Conservation (phyloP, 2,888 invertebrate species). For the Drosophila ezoana region DNA sequence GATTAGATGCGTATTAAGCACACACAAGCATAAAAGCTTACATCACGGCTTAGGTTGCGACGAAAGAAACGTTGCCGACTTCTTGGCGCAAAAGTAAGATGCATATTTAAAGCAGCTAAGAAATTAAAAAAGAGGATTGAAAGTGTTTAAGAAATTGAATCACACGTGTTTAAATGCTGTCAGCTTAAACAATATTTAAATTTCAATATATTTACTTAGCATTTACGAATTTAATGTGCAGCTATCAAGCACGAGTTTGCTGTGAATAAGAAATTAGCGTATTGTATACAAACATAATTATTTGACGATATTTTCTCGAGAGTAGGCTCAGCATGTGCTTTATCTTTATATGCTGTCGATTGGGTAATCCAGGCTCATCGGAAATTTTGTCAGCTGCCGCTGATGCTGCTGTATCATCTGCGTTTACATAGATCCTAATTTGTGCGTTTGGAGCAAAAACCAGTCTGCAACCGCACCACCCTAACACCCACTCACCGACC, state of each 20-base stretch:
- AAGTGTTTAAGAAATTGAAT: neutral
- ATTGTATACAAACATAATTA: no score
- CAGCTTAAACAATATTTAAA: no score
- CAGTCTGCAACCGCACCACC: slow-evolving; percentile 4
- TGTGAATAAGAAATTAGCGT: no score
- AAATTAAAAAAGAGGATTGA: neutral
- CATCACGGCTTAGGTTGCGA: slow-evolving; percentile 24
- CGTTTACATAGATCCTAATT: slow-evolving; percentile 34
- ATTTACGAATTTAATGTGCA: no score
- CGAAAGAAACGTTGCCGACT: slow-evolving; percentile 35
- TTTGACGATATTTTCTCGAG: neutral
- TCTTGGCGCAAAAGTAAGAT: slow-evolving; percentile 5
- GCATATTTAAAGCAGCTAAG: neutral
- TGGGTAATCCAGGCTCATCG: neutral
- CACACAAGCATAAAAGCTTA: slow-evolving; percentile 41
- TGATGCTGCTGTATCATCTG: slow-evolving; percentile 35
- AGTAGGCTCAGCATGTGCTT: neutral
- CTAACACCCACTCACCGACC: slow-evolving; percentile 11
- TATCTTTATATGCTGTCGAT: slow-evolving; percentile 14
- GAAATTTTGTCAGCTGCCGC: slow-evolving; percentile 12
- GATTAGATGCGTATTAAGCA: slow-evolving; percentile 54
- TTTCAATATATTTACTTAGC: no score
- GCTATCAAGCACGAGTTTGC: no score
- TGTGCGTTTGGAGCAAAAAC: slow-evolving; percentile 27
- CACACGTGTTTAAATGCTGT: neutral